phyloP scores from a whole-genome alignment of 2,888 invertebrate genomes.

The Serripes groenlandicus region DNA sequence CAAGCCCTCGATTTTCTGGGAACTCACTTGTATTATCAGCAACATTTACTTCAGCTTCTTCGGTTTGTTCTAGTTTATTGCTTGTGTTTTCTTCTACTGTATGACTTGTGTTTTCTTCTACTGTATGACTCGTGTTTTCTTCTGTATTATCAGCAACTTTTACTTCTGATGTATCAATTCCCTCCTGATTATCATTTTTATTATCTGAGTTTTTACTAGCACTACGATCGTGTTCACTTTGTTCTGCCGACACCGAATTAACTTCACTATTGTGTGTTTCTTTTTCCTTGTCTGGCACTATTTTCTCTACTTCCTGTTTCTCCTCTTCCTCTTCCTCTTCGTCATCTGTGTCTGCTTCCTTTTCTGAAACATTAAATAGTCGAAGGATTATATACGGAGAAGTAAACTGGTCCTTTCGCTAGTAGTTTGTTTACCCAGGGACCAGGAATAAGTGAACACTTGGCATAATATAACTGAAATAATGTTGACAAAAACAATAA shows the following conservation, averaged over 20 bases:
- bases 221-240: constrained; percentile 22
- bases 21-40: constrained; percentile 26
- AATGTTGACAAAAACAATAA: too few species aligned
- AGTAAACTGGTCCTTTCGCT: too few species aligned
- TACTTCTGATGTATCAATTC: background rate
- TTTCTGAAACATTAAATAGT: constrained; percentile 17
- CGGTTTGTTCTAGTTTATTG: too few species aligned
- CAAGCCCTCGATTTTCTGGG: too few species aligned
- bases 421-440: too few species aligned
- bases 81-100: constrained; percentile 38
- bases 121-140: background rate
- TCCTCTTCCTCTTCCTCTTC: constrained; percentile 69
- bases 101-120: background rate
- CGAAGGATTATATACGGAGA: too few species aligned
- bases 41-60: constrained; percentile 20
- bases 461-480: too few species aligned
- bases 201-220: background rate
- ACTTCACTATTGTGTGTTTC: constrained; percentile 15
- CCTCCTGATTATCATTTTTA: constrained; percentile 12
- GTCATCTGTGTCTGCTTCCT: constrained; percentile 62
- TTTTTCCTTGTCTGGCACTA: constrained; percentile 22
- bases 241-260: constrained; percentile 23
- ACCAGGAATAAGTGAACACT: too few species aligned
- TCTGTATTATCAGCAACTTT: constrained; percentile 12
- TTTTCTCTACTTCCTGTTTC: constrained; percentile 54